Evolutionary conservation across 2,888 invertebrate genomes (phyloP).

Genomic region (Mimas tiliae): DNA sequence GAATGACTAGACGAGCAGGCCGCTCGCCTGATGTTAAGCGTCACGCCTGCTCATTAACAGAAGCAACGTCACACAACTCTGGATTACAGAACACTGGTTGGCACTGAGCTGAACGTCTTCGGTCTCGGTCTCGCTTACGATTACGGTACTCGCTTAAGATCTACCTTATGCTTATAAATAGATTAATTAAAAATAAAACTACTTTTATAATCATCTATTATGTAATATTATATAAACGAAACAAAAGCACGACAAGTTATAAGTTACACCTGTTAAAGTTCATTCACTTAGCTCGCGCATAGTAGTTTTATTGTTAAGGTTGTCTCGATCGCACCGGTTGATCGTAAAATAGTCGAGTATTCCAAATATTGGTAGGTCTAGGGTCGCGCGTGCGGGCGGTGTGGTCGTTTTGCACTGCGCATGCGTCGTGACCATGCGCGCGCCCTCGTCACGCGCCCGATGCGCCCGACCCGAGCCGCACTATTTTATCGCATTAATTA

Average conservation of each 20-base stretch:
- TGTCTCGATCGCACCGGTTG: constrained; percentile 21
- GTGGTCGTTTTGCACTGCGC: constrained; percentile 68
- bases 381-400: constrained; percentile 77
- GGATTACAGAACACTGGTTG: too few relatives aligned
- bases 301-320: neutral
- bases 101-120: too few relatives aligned
- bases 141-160: too few relatives aligned
- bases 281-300: neutral
- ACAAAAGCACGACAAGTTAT: neutral
- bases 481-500: constrained; percentile 85
- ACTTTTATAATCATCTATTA: too few relatives aligned
- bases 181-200: too few relatives aligned
- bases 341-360: constrained; percentile 24
- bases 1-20: too few relatives aligned
- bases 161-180: too few relatives aligned
- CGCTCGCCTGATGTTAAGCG: too few relatives aligned
- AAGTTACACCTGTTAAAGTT: constrained; percentile 12
- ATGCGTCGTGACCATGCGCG: constrained; percentile 81
- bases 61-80: too few relatives aligned
- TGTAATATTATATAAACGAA: too few relatives aligned
- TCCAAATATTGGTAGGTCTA: constrained; percentile 33
- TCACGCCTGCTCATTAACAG: too few relatives aligned
- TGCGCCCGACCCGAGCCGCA: constrained; percentile 63
- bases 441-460: constrained; percentile 78
- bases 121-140: too few relatives aligned